These are phyloP conservation scores for Dermolepida albohirtum DNA, from an alignment of 2,888 invertebrate species.

Conservation along the genomic window DNA sequence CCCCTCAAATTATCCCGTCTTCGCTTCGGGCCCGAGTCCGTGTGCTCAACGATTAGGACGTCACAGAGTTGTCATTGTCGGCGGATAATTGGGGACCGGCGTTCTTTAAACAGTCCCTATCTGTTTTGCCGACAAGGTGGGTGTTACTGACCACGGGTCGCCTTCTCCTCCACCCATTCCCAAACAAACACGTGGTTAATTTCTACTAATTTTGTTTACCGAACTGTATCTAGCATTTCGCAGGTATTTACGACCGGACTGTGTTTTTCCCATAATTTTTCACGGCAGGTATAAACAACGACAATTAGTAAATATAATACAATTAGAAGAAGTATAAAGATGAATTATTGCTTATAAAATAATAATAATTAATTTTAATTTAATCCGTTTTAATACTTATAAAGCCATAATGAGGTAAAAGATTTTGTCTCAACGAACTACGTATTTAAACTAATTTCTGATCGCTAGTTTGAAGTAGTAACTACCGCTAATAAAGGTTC, in stretches of 20 bases:
- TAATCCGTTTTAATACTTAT: too few relatives aligned
- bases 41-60: slow-evolving; percentile 56
- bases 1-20: slow-evolving; percentile 18
- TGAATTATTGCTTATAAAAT: too few relatives aligned
- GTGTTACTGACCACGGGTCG: slow-evolving; percentile 41
- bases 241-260: background rate
- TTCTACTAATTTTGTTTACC: slow-evolving; percentile 35
- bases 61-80: slow-evolving; percentile 57
- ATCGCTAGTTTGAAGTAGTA: too few relatives aligned
- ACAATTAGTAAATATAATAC: too few relatives aligned
- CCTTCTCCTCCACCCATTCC: slow-evolving; percentile 14
- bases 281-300: too few relatives aligned
- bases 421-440: too few relatives aligned
- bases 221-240: slow-evolving; percentile 7
- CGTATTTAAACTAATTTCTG: too few relatives aligned
- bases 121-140: slow-evolving; percentile 47
- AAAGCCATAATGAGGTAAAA: too few relatives aligned
- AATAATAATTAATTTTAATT: too few relatives aligned
- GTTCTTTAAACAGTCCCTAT: slow-evolving; percentile 34
- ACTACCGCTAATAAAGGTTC: too few relatives aligned
- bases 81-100: slow-evolving; percentile 58
- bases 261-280: too few relatives aligned
- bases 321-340: too few relatives aligned
- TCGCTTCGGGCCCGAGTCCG: background rate
- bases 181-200: slow-evolving; percentile 35